These are phyloP conservation scores for Apteryx owenii DNA, from an alignment of 2,113 vertebrate species.

Conservation along the genomic window DNA sequence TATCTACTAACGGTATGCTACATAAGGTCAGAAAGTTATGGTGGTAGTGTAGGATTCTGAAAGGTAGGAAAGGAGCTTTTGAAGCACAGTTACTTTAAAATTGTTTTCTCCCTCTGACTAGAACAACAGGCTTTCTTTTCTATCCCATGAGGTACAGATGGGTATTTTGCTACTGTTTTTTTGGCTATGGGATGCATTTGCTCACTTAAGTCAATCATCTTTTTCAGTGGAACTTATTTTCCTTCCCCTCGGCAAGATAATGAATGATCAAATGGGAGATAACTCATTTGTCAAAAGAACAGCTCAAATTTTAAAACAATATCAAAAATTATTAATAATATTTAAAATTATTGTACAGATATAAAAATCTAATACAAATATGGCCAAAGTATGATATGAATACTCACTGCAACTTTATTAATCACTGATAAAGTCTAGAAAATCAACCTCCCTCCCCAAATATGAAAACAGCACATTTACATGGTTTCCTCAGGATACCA, in stretches of 20 bases:
- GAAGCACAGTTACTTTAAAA: neutral
- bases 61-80: neutral
- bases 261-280: neutral
- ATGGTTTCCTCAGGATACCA: neutral
- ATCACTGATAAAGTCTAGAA: neutral
- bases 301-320: neutral
- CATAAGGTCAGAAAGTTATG: accelerated
- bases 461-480: neutral
- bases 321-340: neutral
- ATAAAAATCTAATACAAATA: neutral
- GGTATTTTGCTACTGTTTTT: neutral
- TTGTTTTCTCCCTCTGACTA: neutral
- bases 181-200: neutral
- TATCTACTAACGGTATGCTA: neutral
- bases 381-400: neutral
- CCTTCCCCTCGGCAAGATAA: neutral
- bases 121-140: neutral
- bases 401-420: neutral
- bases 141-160: too few relatives aligned
- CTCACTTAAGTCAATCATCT: neutral
- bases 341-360: neutral
- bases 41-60: neutral
- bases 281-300: neutral
- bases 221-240: neutral
- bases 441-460: neutral